Percentiles rank a stretch among this genome's conserved stretches.
Evolutionary conservation across 2,113 vertebrate species (phyloP).

Genomic region (Pseudopodoces humilis): DNA sequence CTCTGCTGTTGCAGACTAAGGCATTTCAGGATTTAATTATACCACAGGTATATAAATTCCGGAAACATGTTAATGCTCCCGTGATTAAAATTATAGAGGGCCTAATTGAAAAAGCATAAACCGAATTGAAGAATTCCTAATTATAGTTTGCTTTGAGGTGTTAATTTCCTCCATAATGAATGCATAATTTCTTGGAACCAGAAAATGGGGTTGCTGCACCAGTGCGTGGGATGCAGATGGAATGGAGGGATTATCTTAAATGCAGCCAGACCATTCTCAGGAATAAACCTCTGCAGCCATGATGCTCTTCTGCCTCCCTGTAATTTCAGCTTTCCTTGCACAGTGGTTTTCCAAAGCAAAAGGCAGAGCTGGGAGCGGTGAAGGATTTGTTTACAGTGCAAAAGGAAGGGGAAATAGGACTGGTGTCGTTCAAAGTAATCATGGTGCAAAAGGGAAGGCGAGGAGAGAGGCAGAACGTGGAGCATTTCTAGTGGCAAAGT

Average conservation of each 20-base stretch:
- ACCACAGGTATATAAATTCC: slow-evolving; percentile 82
- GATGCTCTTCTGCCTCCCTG: neutral
- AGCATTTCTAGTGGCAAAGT: neutral
- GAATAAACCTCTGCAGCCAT: slow-evolving; percentile 20
- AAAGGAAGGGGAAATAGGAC: neutral
- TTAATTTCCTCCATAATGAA: slow-evolving; percentile 79
- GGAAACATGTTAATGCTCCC: slow-evolving; percentile 83
- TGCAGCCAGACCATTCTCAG: slow-evolving; percentile 26
- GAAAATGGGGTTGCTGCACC: slow-evolving; percentile 61
- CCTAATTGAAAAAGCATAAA: slow-evolving; percentile 85
- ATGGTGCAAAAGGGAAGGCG: neutral
- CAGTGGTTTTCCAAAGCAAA: neutral
- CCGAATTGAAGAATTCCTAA: slow-evolving; percentile 83
- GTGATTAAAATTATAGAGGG: slow-evolving; percentile 84
- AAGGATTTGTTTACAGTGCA: neutral
- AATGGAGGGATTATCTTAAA: slow-evolving; percentile 53
- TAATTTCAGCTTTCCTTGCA: neutral
- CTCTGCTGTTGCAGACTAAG: slow-evolving; percentile 65
- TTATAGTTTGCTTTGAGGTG: slow-evolving; percentile 83
- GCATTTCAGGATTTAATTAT: slow-evolving; percentile 79
- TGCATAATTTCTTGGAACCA: slow-evolving; percentile 78
- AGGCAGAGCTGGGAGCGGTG: neutral
- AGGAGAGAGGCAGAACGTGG: neutral
- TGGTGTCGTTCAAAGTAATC: neutral
- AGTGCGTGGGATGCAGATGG: slow-evolving; percentile 42